Base-by-base conservation (phyloP, 2,113 vertebrate genomes). In the Grallaria varia region DNA sequence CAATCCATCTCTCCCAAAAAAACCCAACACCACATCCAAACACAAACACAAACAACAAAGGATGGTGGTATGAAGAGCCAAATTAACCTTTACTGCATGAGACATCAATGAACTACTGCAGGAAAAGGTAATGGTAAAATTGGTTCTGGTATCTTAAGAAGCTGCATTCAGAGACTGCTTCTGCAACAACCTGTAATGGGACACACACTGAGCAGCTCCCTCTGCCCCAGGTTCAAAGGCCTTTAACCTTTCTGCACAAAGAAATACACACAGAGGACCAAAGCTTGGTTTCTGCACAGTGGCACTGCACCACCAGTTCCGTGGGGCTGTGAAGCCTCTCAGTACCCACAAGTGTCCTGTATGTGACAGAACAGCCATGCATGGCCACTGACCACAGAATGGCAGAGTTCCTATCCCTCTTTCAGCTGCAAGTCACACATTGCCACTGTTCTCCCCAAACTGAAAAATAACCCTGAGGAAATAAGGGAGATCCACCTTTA, bases 241-340 rank as follows among this genome's bases (percentile, higher is more conserved):
- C 68, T 87, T 56, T 47, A 15, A 87, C 23, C 22, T n/a, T 39
- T 86, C 47, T 33, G 37, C 56, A 87, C 4, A 64, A 33, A 55
- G 37, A 74, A 47, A 88, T 19, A 55, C 0, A 44, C 25, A n/a
- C 10, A 76, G 52, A 83, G 31, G 23, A 63, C 12, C 33, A 35
- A 40, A 59, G 62, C 25, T 4, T 64, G 12, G 27, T 37, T 56
- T 52, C 62, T 52, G 31, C 27, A 40, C 40, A 39, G 55, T 28
- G 27, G 25, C 55, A 84, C 8, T 0, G 0, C 24, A 31, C 28
- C 39, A 30, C 0, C 0, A 17, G 25, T 49, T 42, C 40, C 40
- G 37, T 0, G 5, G 68, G 69, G 27, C 39, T 42, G 40, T 8
- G 68, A 55, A 62, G 39, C 49, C 39, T 47, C 14, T 6, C 39